These are phyloP conservation scores for Falco biarmicus DNA, from an alignment of 2,797 vertebrate species.

Conservation along the genomic window DNA sequence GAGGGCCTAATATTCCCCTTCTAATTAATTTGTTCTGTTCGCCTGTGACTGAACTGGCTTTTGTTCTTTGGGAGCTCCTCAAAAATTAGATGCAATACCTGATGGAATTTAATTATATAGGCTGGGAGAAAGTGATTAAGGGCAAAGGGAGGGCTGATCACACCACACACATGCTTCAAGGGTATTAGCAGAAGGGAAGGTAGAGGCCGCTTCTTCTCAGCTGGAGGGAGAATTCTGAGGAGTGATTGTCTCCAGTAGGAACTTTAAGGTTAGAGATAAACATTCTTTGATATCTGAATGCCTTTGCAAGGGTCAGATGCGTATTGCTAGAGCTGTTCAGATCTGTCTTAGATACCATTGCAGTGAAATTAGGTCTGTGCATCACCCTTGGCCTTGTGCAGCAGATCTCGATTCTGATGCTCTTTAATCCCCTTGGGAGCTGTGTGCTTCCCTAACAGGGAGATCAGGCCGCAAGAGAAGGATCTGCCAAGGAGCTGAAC, in stretches of 20 bases:
- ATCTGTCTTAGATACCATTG: not conserved
- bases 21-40: slow-evolving; percentile 57
- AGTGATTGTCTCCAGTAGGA: not conserved
- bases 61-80: slow-evolving; percentile 42
- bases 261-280: not conserved
- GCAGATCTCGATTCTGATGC: not conserved
- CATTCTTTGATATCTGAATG: not conserved
- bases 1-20: slow-evolving; percentile 2
- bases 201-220: not conserved
- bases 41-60: not conserved
- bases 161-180: not conserved
- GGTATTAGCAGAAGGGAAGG: not conserved
- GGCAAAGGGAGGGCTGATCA: slow-evolving; percentile 26
- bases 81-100: slow-evolving; percentile 62
- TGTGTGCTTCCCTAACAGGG: not conserved
- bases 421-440: not conserved
- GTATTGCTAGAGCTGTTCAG: not conserved
- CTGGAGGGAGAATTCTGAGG: not conserved
- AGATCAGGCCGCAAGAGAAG: not conserved
- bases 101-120: slow-evolving; percentile 56
- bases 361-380: not conserved
- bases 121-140: slow-evolving; percentile 46
- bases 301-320: not conserved
- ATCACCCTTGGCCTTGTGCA: not conserved
- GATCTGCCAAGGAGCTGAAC: not conserved